Evolutionary conservation across 2,888 invertebrate species (phyloP), one percentile per base, ranked within the genome.

Genomic region (Ommatoiulus sabulosus): DNA sequence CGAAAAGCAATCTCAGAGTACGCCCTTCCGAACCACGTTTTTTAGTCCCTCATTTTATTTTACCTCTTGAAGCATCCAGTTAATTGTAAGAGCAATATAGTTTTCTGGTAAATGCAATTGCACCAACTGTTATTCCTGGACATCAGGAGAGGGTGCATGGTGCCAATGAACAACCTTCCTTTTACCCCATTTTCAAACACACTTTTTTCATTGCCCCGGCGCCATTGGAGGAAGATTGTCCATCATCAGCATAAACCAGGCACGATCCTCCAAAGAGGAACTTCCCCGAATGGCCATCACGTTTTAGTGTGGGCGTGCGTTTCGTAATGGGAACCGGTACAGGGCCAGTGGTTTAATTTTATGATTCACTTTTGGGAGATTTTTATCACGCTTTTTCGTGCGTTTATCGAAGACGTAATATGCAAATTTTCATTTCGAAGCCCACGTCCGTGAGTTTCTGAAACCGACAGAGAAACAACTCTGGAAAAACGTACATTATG

Each of bases 251-350:
- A 20, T 1, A 57, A 57, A 57, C 10, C 10, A 17, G n/a, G 63
- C 63, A 63, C 63, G 63, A 63, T 63, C 20, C 20, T 63, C 63
- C 63, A 1, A 15, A 20, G 48, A 20, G 63, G 63, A 63, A 63
- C n/a, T 63, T 63, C 63, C 63, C 63, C 20, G 57, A 20, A 63
- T 63, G 20, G 63, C 63, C 20, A 63, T 63, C 63, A 63, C 63
- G 63, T 63, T 63, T 63, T 63, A 63, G 63, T 63, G 63, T 63
- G 63, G 63, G 63, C 63, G 63, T 20, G n/a, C 20, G 63, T 63
- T 63, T 63, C 63, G 63, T 63, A 20, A 63, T 20, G n/a, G 17
- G 20, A 63, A 63, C 63, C 63, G 63, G 63, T 63, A 63, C 63
- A 20, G 63, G 63, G 63, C 57, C 20, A 5, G n/a, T n/a, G n/a